Conservation (phyloP, 2,113 vertebrate genomes). For the Sinosuthora webbiana region DNA sequence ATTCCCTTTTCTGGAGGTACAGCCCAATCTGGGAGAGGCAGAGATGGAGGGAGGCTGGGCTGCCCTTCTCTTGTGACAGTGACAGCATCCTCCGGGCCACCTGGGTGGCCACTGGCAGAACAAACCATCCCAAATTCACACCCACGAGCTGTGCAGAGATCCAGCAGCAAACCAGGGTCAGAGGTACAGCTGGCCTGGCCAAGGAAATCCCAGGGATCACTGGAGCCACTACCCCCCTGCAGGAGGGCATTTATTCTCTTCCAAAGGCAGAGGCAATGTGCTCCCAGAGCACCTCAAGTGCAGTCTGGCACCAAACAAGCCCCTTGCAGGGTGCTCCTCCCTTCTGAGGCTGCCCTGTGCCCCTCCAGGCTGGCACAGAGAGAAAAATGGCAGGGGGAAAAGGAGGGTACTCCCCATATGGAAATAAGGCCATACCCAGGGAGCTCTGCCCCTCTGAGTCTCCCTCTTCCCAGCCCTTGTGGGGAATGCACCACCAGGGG, state of each 20-base stretch:
- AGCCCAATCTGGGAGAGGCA: background rate
- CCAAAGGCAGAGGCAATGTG: background rate
- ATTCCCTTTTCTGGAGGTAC: background rate
- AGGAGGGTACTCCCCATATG: background rate
- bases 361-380: background rate
- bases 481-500: background rate
- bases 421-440: background rate
- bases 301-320: background rate
- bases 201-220: background rate
- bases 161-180: background rate
- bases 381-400: background rate
- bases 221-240: background rate
- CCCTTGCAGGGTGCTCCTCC: background rate
- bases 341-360: background rate
- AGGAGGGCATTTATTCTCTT: background rate
- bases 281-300: background rate
- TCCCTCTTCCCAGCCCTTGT: conserved; percentile 23
- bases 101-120: background rate
- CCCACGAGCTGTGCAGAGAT: background rate
- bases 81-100: background rate
- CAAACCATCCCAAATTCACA: background rate
- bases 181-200: background rate
- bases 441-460: background rate
- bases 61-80: background rate
- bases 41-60: background rate